phyloP scores from a whole-genome alignment of 2,888 invertebrate species.

The Stenchaetothrips biformis region DNA sequence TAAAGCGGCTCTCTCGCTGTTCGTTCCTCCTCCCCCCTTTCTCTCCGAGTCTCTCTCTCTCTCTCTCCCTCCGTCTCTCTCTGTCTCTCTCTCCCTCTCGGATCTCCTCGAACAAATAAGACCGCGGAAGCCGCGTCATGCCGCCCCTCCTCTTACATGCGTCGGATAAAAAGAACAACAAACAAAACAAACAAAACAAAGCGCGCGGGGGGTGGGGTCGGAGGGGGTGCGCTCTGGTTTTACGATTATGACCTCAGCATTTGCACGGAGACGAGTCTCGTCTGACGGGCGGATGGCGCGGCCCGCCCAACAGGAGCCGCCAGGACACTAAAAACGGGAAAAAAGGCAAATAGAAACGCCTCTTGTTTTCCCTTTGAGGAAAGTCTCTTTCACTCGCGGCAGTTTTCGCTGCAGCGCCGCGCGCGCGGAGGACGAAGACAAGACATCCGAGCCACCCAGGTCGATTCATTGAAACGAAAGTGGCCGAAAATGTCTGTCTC shows the following conservation, averaged over 20 bases:
- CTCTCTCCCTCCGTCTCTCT: background rate
- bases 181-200: background rate
- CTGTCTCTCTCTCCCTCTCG: background rate
- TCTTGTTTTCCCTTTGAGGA: background rate
- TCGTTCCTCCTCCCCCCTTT: background rate
- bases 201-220: background rate
- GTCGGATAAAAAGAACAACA: slow-evolving; percentile 6
- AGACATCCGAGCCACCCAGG: background rate
- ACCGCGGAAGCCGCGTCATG: background rate
- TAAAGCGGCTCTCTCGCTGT: background rate
- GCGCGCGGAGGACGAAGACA: background rate
- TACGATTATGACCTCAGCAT: slow-evolving; percentile 24
- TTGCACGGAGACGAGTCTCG: slow-evolving; percentile 20
- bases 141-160: background rate
- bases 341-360: background rate
- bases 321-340: background rate
- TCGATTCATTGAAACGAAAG: background rate
- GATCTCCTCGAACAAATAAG: slow-evolving; percentile 19
- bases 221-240: background rate
- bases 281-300: background rate
- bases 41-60: too few species aligned
- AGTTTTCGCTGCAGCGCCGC: background rate
- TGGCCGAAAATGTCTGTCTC: background rate
- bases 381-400: background rate
- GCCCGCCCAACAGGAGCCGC: background rate